A percentile compares a stretch with the other conserved stretches of the same genome.
phyloP scores from a whole-genome alignment of 2,797 vertebrate species.

The Chloroceryle amazona region DNA sequence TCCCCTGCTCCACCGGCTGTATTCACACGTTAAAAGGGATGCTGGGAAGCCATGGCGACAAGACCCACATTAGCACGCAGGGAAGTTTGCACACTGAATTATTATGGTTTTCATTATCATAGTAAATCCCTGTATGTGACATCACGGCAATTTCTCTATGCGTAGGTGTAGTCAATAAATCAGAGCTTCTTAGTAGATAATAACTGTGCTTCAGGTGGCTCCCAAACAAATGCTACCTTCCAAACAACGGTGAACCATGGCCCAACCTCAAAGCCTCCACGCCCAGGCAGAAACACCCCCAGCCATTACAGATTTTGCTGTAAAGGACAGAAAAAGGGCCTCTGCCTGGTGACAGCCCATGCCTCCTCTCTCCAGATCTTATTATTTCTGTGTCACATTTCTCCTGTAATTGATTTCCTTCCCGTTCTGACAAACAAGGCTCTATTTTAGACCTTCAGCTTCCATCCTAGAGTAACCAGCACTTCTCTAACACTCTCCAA shows the following conservation, averaged over 20 bases:
- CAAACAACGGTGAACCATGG: rapidly evolving
- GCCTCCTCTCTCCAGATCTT: not conserved
- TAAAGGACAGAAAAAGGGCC: not conserved
- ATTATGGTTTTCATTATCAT: not conserved
- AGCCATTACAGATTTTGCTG: not conserved
- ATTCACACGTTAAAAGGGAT: not conserved
- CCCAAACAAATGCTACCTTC: not conserved
- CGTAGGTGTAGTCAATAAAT: not conserved
- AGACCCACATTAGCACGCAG: not conserved
- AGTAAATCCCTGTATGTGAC: not conserved
- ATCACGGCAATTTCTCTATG: not conserved
- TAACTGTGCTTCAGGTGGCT: not conserved
- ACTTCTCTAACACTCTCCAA: not conserved
- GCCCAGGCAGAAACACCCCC: not conserved
- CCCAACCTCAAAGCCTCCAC: not conserved
- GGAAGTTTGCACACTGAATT: not conserved
- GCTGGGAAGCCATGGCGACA: rapidly evolving
- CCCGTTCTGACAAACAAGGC: not conserved
- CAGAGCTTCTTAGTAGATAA: not conserved
- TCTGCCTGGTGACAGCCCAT: not conserved
- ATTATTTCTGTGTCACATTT: not conserved
- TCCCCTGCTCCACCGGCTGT: not conserved
- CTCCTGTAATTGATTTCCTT: not conserved
- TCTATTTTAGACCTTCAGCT: not conserved
- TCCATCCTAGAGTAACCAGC: not conserved